Evolutionary conservation across 2,888 invertebrate species (phyloP).

Genomic region (Shargacucullia verbasci): DNA sequence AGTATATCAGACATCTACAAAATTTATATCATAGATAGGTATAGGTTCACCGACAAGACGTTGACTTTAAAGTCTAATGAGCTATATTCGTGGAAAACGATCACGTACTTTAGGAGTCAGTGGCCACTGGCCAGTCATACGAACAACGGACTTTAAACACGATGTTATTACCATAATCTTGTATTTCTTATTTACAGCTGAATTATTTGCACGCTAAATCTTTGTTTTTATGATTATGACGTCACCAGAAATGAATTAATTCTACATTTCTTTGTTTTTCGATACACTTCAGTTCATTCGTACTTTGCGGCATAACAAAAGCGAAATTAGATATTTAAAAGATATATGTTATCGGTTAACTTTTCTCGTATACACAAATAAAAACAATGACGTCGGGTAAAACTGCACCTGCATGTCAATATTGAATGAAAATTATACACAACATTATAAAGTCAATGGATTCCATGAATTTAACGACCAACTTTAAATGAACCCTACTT

Average conservation of each 20-base stretch:
- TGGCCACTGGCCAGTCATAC: conserved; percentile 43
- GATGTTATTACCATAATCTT: conserved; percentile 31
- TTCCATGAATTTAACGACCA: conserved; percentile 4
- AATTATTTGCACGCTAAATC: conserved; percentile 28
- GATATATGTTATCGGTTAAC: too few relatives aligned
- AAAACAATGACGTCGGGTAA: too few relatives aligned
- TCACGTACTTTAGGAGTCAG: conserved; percentile 46
- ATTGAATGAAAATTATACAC: neutral
- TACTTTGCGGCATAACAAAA: too few relatives aligned
- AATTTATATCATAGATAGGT: conserved; percentile 10
- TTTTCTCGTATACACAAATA: too few relatives aligned
- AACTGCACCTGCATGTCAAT: neutral
- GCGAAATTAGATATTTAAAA: too few relatives aligned
- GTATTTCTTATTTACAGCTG: conserved; percentile 23
- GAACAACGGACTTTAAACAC: conserved; percentile 38
- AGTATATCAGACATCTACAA: neutral
- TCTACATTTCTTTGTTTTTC: neutral
- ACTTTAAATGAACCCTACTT: conserved; percentile 3
- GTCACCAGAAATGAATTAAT: conserved; percentile 3
- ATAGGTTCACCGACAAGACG: conserved; percentile 4
- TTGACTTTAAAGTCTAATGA: conserved; percentile 8
- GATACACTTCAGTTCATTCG: too few relatives aligned
- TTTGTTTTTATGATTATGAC: conserved; percentile 3
- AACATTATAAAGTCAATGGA: neutral
- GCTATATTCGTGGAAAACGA: conserved; percentile 27